Base-by-base conservation (phyloP, 2,797 vertebrate genomes). In the Leucoraja ocellata region DNA sequence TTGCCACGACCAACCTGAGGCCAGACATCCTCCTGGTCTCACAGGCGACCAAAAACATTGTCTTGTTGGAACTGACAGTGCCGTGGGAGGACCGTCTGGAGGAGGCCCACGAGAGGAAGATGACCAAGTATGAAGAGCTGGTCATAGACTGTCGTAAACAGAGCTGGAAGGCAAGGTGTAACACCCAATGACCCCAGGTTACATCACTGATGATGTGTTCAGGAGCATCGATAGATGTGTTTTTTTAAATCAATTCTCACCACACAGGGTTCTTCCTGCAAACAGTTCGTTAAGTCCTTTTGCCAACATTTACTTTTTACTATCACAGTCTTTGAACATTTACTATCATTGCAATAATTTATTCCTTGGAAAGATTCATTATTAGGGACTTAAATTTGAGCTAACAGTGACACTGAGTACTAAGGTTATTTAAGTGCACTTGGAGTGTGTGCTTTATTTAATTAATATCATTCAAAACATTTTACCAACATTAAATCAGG, bases 401-500 rank as follows among this genome's bases (percentile, higher is more conserved):
- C 58, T 84, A 84, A 84, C 54, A 84, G 54, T 13, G n/a, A 61
- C 61, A n/a, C 46, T 84, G 54, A 61, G 81, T 25, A 61, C 25
- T 28, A 28, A 61, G 81, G 81, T 58, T 25, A 84, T 61, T 84
- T 58, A 84, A 84, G 54, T 61, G 46, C 28, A 84, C 18, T 84
- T 84, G 54, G 9, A 84, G 11, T 61, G n/a, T 25, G 81, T 25
- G 81, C 81, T 58, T 58, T 61, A 84, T 28, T 84, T 58, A 84
- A 61, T 13, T n/a, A n/a, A 13, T 84, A 84, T 84, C 23, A 84
- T 84, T 84, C 81, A 61, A 84, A 61, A 84, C 81, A 84, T 58
- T 28, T 84, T 84, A n/a, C 5, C 23, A 61, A 54, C 23, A n/a
- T 84, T 84, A 61, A 61, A 84, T 84, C 54, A 28, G 4, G 4